Base-by-base conservation (phyloP, 2,113 vertebrate species). In the Mormyrus lacerda region DNA sequence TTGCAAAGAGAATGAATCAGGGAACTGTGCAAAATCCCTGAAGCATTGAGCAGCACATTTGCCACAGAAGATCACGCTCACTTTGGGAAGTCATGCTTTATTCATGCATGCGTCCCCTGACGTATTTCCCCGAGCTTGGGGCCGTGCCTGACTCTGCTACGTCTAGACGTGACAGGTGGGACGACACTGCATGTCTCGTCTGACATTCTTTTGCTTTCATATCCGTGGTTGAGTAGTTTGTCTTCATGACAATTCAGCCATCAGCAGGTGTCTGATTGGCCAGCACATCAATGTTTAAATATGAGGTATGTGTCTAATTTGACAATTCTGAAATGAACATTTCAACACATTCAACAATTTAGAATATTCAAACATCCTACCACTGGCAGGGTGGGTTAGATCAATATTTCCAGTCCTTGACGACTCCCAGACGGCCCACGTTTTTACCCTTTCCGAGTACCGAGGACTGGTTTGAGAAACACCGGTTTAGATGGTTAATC, bases 121-220 rank as follows among this genome's bases (percentile, higher is more conserved):
- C 91, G 92, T 92, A 88, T 90, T 92, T 91, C 94, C 94, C 95
- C 91, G 24, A 69, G 92, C 87, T 90, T 2, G 91, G 91, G 0
- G 11, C 69, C 1, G 69, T 35, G 69, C 11, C 69, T 76, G 31
- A 42, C 31, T 7, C 13, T 39, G 35, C 5, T 4, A 39, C 35
- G 4, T 19, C 35, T 42, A 39, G 73, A 79, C 13, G 84, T 89
- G 87, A 93, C 42, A 91, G 39, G 48, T 82, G 53, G 53, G 27
- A n/a, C 17, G 44, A 51, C 65, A 21, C n/a, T 31, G n/a, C n/a
- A 24, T 35, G 45, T 15, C 42, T 31, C 13, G 65, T 88, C 19
- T 48, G 24, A 48, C 45, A 48, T 27, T 27, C 13, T 8, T 17
- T 7, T 24, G 61, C 87, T 15, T 65, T 88, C 21, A n/a, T 31